Evolutionary conservation across 2,888 invertebrate species (phyloP).

Genomic region (Lasioglossum vierecki): DNA sequence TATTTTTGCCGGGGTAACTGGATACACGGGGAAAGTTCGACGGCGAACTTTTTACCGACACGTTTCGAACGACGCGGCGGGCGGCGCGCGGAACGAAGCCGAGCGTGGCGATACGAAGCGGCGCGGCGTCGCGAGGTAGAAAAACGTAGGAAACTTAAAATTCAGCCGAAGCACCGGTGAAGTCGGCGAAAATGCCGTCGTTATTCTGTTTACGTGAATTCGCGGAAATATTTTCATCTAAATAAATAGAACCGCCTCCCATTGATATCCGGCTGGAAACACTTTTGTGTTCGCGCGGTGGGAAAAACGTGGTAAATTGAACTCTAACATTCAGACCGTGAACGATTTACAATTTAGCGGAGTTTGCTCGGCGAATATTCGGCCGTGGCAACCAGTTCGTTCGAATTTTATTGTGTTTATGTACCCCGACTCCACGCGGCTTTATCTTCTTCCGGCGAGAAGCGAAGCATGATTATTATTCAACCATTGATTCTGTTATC

Average conservation of each 20-base stretch:
- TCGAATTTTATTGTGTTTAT: constrained; percentile 12
- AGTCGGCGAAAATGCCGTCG: constrained; percentile 11
- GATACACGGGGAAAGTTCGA: constrained; percentile 23
- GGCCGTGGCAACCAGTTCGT: not conserved
- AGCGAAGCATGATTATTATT: not conserved
- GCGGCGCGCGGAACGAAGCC: not conserved
- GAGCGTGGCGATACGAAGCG: constrained; percentile 3
- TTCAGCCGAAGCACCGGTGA: constrained; percentile 16
- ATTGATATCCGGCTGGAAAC: constrained; percentile 14
- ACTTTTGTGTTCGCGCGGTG: constrained; percentile 1
- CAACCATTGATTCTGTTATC: not conserved
- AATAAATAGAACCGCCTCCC: constrained; percentile 4
- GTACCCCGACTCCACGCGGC: not conserved
- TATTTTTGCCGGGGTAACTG: constrained; percentile 19
- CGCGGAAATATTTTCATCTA: constrained; percentile 8
- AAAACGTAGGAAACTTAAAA: constrained; percentile 24
- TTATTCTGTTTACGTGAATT: constrained; percentile 18
- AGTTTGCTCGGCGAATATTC: constrained; percentile 6
- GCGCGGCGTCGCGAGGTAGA: not conserved
- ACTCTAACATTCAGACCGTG: constrained; percentile 21
- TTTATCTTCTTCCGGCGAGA: not conserved
- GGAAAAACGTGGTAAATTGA: constrained; percentile 7
- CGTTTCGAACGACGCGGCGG: constrained; percentile 20
- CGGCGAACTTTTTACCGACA: constrained; percentile 28
- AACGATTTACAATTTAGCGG: constrained; percentile 12